A percentile compares a stretch with the other conserved stretches of the same genome.
Conservation (phyloP, 2,113 vertebrate genomes). For the Chaenocephalus aceratus region DNA sequence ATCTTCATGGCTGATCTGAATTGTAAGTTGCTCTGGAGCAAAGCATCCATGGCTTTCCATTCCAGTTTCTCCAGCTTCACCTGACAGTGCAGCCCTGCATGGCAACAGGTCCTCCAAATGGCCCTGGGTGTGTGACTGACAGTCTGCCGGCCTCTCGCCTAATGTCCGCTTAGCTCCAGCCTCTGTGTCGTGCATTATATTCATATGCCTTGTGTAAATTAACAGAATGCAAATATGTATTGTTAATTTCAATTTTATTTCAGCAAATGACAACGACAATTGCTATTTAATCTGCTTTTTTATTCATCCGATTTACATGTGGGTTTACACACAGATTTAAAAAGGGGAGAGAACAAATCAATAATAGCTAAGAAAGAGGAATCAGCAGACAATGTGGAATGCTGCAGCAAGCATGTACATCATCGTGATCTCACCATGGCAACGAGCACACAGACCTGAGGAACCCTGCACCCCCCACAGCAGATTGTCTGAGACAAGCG, state of each 20-base stretch:
- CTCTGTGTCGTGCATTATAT: conserved; percentile 14
- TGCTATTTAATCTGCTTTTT: conserved; percentile 66
- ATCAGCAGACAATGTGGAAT: conserved; percentile 39
- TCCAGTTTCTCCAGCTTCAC: too few relatives aligned
- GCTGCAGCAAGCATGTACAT: conserved; percentile 23
- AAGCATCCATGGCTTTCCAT: too few relatives aligned
- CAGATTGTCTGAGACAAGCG: background rate
- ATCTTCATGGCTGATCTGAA: too few relatives aligned
- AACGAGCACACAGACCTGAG: conserved; percentile 34
- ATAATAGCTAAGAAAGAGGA: conserved; percentile 32
- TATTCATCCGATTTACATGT: conserved; percentile 79
- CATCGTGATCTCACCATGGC: conserved; percentile 10
- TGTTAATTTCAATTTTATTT: conserved; percentile 82
- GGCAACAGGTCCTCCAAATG: too few relatives aligned
- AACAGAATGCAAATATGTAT: conserved; percentile 49
- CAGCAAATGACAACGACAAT: conserved; percentile 79
- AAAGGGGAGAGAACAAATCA: conserved; percentile 48
- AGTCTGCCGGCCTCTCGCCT: too few relatives aligned
- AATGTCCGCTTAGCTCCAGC: too few relatives aligned
- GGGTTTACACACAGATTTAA: conserved; percentile 75
- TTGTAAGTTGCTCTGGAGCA: too few relatives aligned
- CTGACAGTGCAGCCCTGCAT: too few relatives aligned
- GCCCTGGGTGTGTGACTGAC: too few relatives aligned
- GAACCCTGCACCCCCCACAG: background rate
- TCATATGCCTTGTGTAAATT: conserved; percentile 29